A percentile compares a stretch with the other conserved stretches of the same genome.
Evolutionary conservation across 2,888 invertebrate species (phyloP).

Genomic region (Drosophila pseudotalamancana): DNA sequence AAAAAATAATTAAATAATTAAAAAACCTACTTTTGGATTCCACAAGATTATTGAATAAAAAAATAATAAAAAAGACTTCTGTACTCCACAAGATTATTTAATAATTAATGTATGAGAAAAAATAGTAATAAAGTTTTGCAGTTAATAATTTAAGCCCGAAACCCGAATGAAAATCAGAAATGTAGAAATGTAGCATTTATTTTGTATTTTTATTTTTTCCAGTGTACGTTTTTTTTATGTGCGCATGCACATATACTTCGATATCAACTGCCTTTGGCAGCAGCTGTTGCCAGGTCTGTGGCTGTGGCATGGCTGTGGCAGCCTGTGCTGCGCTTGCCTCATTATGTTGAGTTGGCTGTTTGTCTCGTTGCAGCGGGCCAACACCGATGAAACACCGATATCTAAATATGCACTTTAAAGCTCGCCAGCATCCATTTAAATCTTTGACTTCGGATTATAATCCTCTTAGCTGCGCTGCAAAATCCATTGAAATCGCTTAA

Average conservation of each 20-base stretch:
- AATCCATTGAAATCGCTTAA: slow-evolving; percentile 6
- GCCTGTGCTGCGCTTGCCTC: slow-evolving; percentile 39
- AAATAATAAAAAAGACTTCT: too few species aligned
- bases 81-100: too few species aligned
- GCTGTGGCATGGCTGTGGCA: slow-evolving; percentile 43
- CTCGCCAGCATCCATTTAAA: slow-evolving; percentile 15
- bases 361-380: slow-evolving; percentile 26
- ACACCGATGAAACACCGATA: slow-evolving; percentile 15
- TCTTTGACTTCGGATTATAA: slow-evolving; percentile 2
- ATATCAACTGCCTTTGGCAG: slow-evolving; percentile 61
- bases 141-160: too few species aligned
- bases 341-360: slow-evolving; percentile 62
- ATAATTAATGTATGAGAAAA: too few species aligned
- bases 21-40: too few species aligned
- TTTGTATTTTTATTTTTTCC: background rate
- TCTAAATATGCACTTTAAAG: slow-evolving; percentile 28
- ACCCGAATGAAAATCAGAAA: too few species aligned
- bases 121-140: too few species aligned
- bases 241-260: slow-evolving; percentile 1
- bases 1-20: too few species aligned
- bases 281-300: slow-evolving; percentile 54
- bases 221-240: background rate
- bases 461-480: slow-evolving; percentile 4
- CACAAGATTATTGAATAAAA: too few species aligned
- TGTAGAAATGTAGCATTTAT: too few species aligned